Evolutionary conservation across 2,797 vertebrate species (phyloP), one percentile per base, ranked within the genome.

Genomic region (Acipenser oxyrinchus): DNA sequence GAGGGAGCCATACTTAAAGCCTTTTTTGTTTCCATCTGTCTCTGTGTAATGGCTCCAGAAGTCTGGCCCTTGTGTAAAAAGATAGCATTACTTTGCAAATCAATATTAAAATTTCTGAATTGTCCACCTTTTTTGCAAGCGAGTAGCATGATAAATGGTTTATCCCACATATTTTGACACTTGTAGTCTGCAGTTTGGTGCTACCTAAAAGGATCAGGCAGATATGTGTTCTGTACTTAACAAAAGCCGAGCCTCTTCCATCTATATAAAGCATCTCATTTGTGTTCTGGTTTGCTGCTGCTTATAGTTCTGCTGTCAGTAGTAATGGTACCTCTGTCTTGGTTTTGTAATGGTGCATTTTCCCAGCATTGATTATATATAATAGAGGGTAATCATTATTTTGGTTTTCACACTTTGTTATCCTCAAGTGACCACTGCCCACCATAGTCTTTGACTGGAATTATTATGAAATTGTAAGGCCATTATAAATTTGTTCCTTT

Each of bases 61-160:
- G 78, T 86, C 86, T 84, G 82, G 74, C 73, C 69, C 49, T 71
- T 80, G 78, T 84, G 81, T 76, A 78, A 83, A 78, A 70, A 81
- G 82, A 84, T 83, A 82, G 78, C 77, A 78, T 87, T 80, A 77
- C 81, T 74, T 81, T 85, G 81, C 81, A 80, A 84, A 80, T 88
- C 75, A 78, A 80, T 88, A 82, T 70, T 13, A 75, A 82, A 86
- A 84, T 82, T 73, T 76, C 79, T 76, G 77, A 74, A 80, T 80
- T 85, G 81, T 66, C 72, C 60, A 64, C 82, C 69, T 70, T 66
- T 68, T 72, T 70, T 68, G 18, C 68, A 76, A 77, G 71, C 49
- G 66, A 71, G 59, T 13, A 18, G 0, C 48, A 37, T 69, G 79
- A 84, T 50, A 73, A 81, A 78, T 77, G 59, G 71, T 78, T 78